Evolutionary conservation across 2,888 invertebrate species (phyloP).

Genomic region (Rhorus exstirpatorius): DNA sequence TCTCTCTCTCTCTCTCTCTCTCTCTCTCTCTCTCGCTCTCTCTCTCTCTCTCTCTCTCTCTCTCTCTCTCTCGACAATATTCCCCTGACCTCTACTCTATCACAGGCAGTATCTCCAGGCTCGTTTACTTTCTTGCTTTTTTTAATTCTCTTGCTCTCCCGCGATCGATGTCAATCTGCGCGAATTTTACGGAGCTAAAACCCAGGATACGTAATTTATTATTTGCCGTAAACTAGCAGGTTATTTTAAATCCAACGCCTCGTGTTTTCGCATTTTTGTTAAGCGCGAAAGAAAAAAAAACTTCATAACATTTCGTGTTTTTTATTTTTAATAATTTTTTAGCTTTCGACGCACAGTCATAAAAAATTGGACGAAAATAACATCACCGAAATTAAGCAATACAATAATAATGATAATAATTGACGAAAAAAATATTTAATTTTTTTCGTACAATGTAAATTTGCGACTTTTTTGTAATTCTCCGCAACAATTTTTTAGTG

Average conservation of each 20-base stretch:
- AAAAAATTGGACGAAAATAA: too few species aligned
- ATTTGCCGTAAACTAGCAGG: slow-evolving; percentile 6
- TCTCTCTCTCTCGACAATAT: too few species aligned
- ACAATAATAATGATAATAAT: too few species aligned
- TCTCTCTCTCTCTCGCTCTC: too few species aligned
- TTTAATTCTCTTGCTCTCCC: slow-evolving; percentile 3
- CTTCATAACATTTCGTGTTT: background rate
- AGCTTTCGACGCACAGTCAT: background rate
- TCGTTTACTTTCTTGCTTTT: slow-evolving; percentile 10
- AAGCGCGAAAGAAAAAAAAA: background rate
- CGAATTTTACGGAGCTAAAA: slow-evolving; percentile 31
- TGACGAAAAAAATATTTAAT: too few species aligned
- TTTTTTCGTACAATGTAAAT: too few species aligned
- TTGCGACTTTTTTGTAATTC: too few species aligned
- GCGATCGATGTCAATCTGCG: slow-evolving; percentile 64
- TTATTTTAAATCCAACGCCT: background rate
- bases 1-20: slow-evolving; percentile 48
- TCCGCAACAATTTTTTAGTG: too few species aligned
- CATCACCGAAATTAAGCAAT: too few species aligned
- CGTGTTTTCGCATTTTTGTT: background rate
- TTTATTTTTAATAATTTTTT: background rate
- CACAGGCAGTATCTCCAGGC: slow-evolving; percentile 36
- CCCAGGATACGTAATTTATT: slow-evolving; percentile 1
- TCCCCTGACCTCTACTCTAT: slow-evolving; percentile 63
- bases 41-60: too few species aligned